Evolutionary conservation across 2,888 invertebrate species (phyloP).

Genomic region (Psylliodes chrysocephalus): DNA sequence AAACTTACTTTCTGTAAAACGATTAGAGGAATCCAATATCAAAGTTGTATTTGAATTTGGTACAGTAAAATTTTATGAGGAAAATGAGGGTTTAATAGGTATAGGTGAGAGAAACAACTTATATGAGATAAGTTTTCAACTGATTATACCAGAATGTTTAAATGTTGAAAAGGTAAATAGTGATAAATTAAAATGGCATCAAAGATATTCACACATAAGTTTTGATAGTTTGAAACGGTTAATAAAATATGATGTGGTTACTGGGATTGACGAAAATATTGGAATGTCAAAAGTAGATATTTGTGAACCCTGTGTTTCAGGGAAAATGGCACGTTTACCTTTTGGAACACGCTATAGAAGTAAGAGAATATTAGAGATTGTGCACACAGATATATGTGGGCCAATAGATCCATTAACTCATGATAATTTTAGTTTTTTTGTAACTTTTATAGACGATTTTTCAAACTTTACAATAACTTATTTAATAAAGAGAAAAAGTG

Average conservation of each 20-base stretch:
- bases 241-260: constrained; percentile 15
- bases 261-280: no score
- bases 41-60: no score
- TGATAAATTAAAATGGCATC: no score
- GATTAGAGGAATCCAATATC: no score
- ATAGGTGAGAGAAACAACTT: no score
- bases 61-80: no score
- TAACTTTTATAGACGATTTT: constrained; percentile 4
- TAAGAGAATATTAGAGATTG: no score
- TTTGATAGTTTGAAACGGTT: constrained; percentile 1
- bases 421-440: constrained; percentile 26
- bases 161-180: constrained; percentile 8
- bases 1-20: no score
- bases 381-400: no score
- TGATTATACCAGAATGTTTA: background rate
- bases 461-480: background rate
- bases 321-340: no score
- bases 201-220: constrained; percentile 16
- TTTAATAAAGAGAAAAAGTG: background rate
- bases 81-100: no score
- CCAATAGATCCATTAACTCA: background rate
- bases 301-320: constrained; percentile 23
- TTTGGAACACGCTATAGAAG: constrained; percentile 12
- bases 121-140: no score
- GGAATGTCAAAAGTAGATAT: constrained; percentile 31